Conservation (phyloP, 1,140 invertebrate species). For the Bombus breviceps region DNA sequence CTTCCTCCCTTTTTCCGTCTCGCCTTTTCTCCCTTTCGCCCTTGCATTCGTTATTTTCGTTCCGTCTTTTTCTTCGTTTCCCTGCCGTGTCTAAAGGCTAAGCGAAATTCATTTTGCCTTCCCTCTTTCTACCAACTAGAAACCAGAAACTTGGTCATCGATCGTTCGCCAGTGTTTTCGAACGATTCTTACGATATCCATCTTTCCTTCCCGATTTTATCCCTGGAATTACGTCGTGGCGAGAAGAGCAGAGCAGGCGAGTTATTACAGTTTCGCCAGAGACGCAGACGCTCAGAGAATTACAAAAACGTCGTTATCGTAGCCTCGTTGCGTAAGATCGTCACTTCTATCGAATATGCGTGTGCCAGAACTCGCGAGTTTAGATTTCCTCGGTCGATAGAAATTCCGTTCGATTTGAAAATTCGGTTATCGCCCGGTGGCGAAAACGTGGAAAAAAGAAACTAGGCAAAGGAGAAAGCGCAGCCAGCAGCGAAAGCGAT, state of each 20-base stretch:
- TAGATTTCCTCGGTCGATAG: not conserved
- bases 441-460: not conserved
- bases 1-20: not conserved
- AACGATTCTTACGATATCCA: not conserved
- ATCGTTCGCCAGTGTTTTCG: not conserved
- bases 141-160: not conserved
- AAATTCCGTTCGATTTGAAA: not conserved
- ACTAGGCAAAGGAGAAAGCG: not conserved
- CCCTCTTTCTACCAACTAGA: not conserved
- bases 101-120: conserved; percentile 43
- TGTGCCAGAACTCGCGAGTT: not conserved
- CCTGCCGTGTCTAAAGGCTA: conserved; percentile 13
- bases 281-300: not conserved
- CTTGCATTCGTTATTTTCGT: not conserved
- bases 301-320: not conserved
- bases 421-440: not conserved
- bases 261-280: not conserved
- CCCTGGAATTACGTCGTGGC: too few species aligned
- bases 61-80: not conserved
- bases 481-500: not conserved
- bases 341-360: not conserved
- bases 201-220: too few species aligned
- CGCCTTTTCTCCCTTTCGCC: not conserved
- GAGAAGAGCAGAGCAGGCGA: too few species aligned
- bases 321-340: not conserved